Base-by-base conservation (phyloP, 2,888 invertebrate genomes). In the Mycalesis mineus region DNA sequence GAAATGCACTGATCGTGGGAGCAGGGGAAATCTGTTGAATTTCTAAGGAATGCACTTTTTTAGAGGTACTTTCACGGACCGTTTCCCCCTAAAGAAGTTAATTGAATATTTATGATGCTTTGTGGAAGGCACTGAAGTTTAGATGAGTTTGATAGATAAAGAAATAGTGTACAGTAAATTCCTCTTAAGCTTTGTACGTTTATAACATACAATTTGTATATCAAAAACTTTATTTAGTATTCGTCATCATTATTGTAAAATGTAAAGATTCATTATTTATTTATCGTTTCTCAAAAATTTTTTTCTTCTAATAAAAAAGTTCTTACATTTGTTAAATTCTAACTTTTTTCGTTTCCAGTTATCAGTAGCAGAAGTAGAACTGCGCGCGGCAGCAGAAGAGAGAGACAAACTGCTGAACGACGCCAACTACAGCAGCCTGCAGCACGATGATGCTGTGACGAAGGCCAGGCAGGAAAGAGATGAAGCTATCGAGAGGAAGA, bases 401-500 rank as follows among this genome's bases (percentile, higher is more conserved):
- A 88, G 97, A 0, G 96, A 97, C 80, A 92, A 95, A 57, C 93
- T 97, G 2, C 91, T 96, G 22, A 92, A 93, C 62, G 95, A 95
- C 74, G 94, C 93, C 40, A 94, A 93, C 68, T 93, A 94, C 75
- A 91, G 91, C 65, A 93, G 93, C 62, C 82, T 94, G 28, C 94
- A 94, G 69, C 93, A 93, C 77, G 97, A 97, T 74, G 96, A 96
- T 70, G 91, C 96, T 1, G 92, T 97, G 55, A 90, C 94, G 50
- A 94, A 95, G 75, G 97, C 96, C 39, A 93, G 97, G 81, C 80
- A 80, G 66, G 96, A 96, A 72, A 91, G 98, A 17, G 97, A 98
- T 80, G 93, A 95, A 61, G 97, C 97, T 41, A 83, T 87, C 60
- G 85, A 88, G 57, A 77, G 89, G 71, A 88, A 88, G 78, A 88